phyloP scores from a whole-genome alignment of 2,797 vertebrate genomes.

The Alectoris magna region DNA sequence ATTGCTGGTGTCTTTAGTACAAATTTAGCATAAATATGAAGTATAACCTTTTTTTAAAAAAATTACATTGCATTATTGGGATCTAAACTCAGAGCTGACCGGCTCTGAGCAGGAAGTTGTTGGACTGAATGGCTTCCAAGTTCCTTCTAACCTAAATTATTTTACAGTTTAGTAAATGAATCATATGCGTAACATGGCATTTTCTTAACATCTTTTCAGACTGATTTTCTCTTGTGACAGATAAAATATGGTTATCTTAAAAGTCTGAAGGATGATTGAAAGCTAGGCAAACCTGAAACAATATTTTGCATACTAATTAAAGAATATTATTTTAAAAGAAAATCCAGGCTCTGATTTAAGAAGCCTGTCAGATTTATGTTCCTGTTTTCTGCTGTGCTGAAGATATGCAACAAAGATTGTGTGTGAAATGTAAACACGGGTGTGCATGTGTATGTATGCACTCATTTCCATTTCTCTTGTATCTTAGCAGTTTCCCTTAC shows the following conservation, averaged over 20 bases:
- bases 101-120: background rate
- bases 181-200: background rate
- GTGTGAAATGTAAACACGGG: background rate
- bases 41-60: background rate
- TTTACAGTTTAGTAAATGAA: background rate
- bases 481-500: slow-evolving; percentile 8
- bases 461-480: background rate
- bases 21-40: background rate
- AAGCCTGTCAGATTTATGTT: background rate
- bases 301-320: background rate
- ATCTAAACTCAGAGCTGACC: background rate
- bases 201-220: background rate
- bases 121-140: background rate
- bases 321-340: slow-evolving; percentile 20
- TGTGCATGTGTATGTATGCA: background rate
- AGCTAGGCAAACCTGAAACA: background rate
- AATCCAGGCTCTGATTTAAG: slow-evolving; percentile 2
- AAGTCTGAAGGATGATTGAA: background rate
- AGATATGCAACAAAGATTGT: background rate
- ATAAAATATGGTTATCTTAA: background rate
- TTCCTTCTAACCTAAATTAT: background rate
- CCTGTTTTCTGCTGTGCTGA: background rate
- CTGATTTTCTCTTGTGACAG: background rate
- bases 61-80: background rate
- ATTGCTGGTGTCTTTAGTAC: background rate